Conservation (phyloP, 2,113 vertebrate genomes). For the Tichodroma muraria region DNA sequence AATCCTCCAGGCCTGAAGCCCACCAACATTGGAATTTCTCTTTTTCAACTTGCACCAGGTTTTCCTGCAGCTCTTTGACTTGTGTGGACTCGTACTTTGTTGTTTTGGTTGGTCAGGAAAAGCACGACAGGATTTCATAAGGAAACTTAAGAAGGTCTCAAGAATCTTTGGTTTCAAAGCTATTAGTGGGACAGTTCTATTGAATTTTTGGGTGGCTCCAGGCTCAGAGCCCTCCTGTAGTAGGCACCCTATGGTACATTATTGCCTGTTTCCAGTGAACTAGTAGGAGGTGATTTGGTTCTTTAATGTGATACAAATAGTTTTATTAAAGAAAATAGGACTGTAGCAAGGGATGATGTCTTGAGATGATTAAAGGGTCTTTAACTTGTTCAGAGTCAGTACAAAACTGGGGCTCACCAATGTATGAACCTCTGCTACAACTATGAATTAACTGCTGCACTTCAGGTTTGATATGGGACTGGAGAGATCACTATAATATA, state of each 20-base stretch:
- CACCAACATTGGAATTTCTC: constrained; percentile 13
- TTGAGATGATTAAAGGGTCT: neutral
- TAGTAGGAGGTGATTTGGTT: constrained; percentile 31
- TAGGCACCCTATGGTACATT: constrained; percentile 34
- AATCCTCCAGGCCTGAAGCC: neutral
- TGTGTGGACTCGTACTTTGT: neutral
- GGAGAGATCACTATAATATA: neutral
- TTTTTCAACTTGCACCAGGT: constrained; percentile 44
- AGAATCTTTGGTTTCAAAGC: constrained; percentile 66
- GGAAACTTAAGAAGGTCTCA: constrained; percentile 59
- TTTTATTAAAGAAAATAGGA: constrained; percentile 61
- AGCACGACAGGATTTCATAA: constrained; percentile 19
- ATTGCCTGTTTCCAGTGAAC: constrained; percentile 20
- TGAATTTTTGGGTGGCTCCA: constrained; percentile 51
- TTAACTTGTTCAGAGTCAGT: constrained; percentile 25
- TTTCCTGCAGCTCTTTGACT: constrained; percentile 47
- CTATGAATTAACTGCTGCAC: neutral
- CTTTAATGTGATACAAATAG: constrained; percentile 45
- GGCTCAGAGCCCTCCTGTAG: constrained; percentile 50
- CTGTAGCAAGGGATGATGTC: neutral
- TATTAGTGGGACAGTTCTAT: constrained; percentile 16
- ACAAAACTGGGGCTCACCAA: neutral
- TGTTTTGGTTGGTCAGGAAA: constrained; percentile 61
- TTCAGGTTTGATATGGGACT: neutral
- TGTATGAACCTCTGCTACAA: neutral